Base-by-base conservation (phyloP, 2,888 invertebrate genomes). In the Hololepta plana region DNA sequence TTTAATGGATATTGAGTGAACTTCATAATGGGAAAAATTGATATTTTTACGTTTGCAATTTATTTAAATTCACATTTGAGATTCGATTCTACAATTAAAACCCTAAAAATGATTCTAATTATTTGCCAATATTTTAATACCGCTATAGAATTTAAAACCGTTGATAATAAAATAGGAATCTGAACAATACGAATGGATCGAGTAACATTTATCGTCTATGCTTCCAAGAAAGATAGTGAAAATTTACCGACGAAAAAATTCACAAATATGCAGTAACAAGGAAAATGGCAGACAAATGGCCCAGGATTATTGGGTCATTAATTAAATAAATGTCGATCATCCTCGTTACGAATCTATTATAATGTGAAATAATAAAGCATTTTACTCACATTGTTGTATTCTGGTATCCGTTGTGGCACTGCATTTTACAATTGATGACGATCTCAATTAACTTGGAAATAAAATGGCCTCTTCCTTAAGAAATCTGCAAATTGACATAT, bases 341-440 rank as follows among this genome's bases (percentile, higher is more conserved):
- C 7, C 17, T 7, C n/a, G 17, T 17, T 17, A 17, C 17, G 7
- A 17, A n/a, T n/a, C 7, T 17, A 17, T 7, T 17, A n/a, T 17
- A n/a, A n/a, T n/a, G n/a, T n/a, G n/a, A n/a, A n/a, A n/a, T n/a
- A n/a, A n/a, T n/a, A 32, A 25, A 34, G 30, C 24, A 26, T 30
- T 20, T 28, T 39, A 49, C 50, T 44, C 45, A 49, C 49, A 46
- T 44, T 38, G 50, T 48, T 36, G 50, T 52, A 40, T 52, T 53
- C 34, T 52, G 53, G 45, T 52, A 57, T 39, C 54, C 53, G 48
- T 55, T 56, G 43, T 49, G 53, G 47, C 53, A 58, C 55, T 58
- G 57, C 51, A 53, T 57, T 40, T 46, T 53, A 47, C 50, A 48
- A 49, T 39, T 39, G 37, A 41, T 38, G 41, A 31, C n/a, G n/a